phyloP scores from a whole-genome alignment of 2,113 vertebrate species.

The Pao palembangensis region DNA sequence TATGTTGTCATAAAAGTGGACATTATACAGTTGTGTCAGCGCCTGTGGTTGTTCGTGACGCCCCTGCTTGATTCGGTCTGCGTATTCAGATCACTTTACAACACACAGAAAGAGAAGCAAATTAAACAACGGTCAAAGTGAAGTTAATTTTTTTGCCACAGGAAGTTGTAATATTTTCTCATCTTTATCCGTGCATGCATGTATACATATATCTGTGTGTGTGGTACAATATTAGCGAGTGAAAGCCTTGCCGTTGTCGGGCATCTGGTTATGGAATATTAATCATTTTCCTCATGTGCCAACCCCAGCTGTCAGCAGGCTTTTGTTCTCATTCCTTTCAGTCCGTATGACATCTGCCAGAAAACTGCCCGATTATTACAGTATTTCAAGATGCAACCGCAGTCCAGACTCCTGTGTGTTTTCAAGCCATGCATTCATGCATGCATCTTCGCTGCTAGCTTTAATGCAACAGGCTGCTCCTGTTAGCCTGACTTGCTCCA shows the following conservation, averaged over 20 bases:
- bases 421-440: constrained; percentile 45
- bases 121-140: constrained; percentile 27
- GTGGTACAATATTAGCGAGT: constrained; percentile 48
- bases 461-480: constrained; percentile 50
- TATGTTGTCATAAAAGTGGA: constrained; percentile 38
- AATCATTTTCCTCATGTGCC: constrained; percentile 55
- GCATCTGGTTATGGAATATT: constrained; percentile 59
- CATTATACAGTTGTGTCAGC: constrained; percentile 43
- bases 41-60: constrained; percentile 55
- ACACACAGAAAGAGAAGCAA: constrained; percentile 33
- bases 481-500: constrained; percentile 30
- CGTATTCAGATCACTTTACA: constrained; percentile 54
- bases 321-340: constrained; percentile 59
- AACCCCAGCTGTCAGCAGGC: constrained; percentile 56
- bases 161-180: constrained; percentile 5
- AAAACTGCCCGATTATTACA: constrained; percentile 54
- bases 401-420: constrained; percentile 54
- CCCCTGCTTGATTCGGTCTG: constrained; percentile 38
- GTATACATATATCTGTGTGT: constrained; percentile 4
- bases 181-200: constrained; percentile 35
- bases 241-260: constrained; percentile 61
- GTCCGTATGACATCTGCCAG: constrained; percentile 43
- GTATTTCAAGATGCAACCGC: constrained; percentile 60
- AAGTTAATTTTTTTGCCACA: not conserved
- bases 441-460: constrained; percentile 51